A percentile compares a stretch with the other conserved stretches of the same genome.
Evolutionary conservation across 2,797 vertebrate species (phyloP).

Genomic region (Amblyraja radiata): DNA sequence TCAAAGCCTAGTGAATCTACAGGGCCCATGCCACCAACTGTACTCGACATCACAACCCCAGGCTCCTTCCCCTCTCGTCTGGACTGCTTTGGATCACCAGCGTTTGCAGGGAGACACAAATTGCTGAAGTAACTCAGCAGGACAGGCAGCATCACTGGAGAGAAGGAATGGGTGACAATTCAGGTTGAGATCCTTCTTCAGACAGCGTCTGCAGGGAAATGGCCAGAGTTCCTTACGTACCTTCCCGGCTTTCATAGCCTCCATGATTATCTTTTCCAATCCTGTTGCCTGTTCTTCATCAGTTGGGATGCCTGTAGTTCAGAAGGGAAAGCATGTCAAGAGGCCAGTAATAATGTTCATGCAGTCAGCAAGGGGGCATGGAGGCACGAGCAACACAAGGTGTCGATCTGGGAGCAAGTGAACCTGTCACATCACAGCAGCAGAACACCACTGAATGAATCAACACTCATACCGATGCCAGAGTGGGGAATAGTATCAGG

Average conservation of each 20-base stretch:
- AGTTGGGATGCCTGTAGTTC: conserved; percentile 63
- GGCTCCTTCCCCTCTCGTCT: neutral
- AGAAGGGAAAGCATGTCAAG: neutral
- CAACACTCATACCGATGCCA: too few relatives aligned
- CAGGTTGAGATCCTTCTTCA: too few relatives aligned
- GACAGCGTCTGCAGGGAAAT: neutral
- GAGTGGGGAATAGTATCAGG: too few relatives aligned
- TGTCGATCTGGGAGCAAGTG: neutral
- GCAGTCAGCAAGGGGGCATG: too few relatives aligned
- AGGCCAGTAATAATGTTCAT: neutral
- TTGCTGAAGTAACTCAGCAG: too few relatives aligned
- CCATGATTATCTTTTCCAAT: conserved; percentile 66
- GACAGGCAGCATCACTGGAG: too few relatives aligned
- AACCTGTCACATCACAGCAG: neutral
- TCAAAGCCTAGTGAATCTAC: neutral
- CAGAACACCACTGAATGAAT: neutral
- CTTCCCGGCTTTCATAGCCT: conserved; percentile 59
- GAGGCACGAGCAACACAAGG: neutral
- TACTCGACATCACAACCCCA: too few relatives aligned
- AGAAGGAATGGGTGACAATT: too few relatives aligned
- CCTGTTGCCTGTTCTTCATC: conserved; percentile 80
- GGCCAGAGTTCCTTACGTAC: conserved; percentile 47
- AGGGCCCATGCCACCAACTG: neutral
- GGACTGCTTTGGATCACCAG: neutral
- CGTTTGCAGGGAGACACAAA: too few relatives aligned